Conservation (phyloP, 2,888 invertebrate species). For the Standfussiana lucernea region DNA sequence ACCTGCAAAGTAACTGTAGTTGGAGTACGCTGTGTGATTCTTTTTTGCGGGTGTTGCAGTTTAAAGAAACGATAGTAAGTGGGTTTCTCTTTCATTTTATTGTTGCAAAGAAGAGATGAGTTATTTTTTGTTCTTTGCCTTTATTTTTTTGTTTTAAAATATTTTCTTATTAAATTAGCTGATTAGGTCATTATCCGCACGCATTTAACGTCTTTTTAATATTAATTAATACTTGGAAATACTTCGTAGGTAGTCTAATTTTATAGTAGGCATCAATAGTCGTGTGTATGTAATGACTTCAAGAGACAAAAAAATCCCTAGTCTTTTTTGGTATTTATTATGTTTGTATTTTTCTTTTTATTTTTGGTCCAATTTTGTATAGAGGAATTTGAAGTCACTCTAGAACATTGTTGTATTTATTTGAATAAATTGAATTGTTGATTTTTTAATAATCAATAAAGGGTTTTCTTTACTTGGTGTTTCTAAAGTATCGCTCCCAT, state of each 20-base stretch:
- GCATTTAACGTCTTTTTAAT: no score
- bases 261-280: no score
- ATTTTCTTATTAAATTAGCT: not conserved
- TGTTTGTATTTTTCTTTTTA: no score
- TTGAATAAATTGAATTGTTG: no score
- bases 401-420: not conserved
- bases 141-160: not conserved
- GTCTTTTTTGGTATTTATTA: no score
- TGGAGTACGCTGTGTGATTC: conserved; percentile 47
- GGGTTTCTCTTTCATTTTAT: conserved; percentile 40
- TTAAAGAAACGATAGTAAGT: conserved; percentile 29
- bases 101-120: not conserved
- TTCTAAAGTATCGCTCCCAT: not conserved
- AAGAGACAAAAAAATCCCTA: no score
- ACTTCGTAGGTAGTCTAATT: no score
- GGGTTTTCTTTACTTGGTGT: not conserved
- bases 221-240: no score
- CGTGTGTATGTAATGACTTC: no score
- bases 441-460: not conserved
- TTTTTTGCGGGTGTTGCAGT: conserved; percentile 32
- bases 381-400: not conserved
- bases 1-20: conserved; percentile 62
- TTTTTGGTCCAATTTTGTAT: no score
- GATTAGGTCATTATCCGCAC: no score
- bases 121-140: not conserved